A percentile compares a stretch with the other conserved stretches of the same genome.
phyloP scores from a whole-genome alignment of 2,113 vertebrate genomes.

The Prionailurus bengalensis region DNA sequence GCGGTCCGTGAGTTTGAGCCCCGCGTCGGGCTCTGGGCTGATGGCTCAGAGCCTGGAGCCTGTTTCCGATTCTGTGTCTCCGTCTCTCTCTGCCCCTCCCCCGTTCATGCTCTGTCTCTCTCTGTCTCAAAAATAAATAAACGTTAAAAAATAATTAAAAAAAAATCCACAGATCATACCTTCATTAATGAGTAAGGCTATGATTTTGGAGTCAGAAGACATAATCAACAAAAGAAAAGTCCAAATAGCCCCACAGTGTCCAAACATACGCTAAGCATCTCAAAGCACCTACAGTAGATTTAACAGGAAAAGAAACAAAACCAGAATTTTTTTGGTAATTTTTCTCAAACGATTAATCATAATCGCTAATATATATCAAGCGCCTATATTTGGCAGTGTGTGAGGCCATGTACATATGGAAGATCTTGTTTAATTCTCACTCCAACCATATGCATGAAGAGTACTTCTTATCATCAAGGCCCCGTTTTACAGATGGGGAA shows the following conservation, averaged over 20 bases:
- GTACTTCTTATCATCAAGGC: background rate
- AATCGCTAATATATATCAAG: background rate
- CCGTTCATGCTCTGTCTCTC: too few species aligned
- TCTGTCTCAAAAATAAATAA: too few species aligned
- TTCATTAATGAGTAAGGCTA: background rate
- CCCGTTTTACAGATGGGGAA: background rate
- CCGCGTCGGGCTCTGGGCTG: too few species aligned
- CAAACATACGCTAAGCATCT: background rate
- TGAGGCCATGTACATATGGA: background rate
- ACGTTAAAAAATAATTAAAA: too few species aligned
- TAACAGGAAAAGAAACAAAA: background rate
- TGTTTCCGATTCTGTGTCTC: too few species aligned
- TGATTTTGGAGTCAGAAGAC: slow-evolving; percentile 4
- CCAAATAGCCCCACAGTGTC: background rate
- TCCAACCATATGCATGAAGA: background rate
- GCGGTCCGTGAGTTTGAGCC: too few species aligned
- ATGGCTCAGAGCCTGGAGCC: too few species aligned
- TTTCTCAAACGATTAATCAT: background rate
- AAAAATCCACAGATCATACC: background rate
- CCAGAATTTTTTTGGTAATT: background rate
- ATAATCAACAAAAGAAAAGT: background rate
- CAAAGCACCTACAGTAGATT: background rate
- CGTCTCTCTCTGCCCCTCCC: too few species aligned
- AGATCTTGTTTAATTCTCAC: background rate
- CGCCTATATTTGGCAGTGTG: background rate